A percentile compares a stretch with the other conserved stretches of the same genome.
Evolutionary conservation across 2,113 vertebrate species (phyloP).

Genomic region (Cyanoliseus patagonus): DNA sequence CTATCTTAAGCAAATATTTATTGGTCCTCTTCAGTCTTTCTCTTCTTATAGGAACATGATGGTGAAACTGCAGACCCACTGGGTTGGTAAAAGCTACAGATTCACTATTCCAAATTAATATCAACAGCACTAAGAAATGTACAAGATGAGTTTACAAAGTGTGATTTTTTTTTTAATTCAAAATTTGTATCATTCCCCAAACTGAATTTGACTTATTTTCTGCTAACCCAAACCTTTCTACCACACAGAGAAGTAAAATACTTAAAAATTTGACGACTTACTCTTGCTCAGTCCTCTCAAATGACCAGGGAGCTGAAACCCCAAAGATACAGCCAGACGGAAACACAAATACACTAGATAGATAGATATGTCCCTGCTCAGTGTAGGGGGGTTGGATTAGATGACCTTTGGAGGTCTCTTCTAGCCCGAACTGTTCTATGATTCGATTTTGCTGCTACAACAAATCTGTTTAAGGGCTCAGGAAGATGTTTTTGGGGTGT

Average conservation of each 20-base stretch:
- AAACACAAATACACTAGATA: neutral
- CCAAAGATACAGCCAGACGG: neutral
- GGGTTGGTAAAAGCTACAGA: neutral
- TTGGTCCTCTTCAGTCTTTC: neutral
- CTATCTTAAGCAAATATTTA: neutral
- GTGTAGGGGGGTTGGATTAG: neutral
- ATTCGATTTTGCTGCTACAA: neutral
- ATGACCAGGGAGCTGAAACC: neutral
- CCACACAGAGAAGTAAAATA: neutral
- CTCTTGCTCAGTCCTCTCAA: neutral
- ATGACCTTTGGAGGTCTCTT: neutral
- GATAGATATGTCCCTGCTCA: neutral
- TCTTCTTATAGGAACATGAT: rapidly evolving
- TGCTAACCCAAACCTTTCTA: neutral
- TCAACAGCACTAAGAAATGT: neutral
- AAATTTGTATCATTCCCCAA: neutral
- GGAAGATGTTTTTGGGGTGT: neutral
- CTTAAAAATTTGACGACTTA: neutral
- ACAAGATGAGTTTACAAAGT: neutral
- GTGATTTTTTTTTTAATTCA: neutral
- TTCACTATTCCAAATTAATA: neutral
- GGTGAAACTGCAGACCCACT: neutral
- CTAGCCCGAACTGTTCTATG: neutral
- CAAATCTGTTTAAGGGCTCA: neutral
- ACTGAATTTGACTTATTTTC: neutral